phyloP scores from a whole-genome alignment of 2,113 vertebrate genomes.

The Carassius carassius region DNA sequence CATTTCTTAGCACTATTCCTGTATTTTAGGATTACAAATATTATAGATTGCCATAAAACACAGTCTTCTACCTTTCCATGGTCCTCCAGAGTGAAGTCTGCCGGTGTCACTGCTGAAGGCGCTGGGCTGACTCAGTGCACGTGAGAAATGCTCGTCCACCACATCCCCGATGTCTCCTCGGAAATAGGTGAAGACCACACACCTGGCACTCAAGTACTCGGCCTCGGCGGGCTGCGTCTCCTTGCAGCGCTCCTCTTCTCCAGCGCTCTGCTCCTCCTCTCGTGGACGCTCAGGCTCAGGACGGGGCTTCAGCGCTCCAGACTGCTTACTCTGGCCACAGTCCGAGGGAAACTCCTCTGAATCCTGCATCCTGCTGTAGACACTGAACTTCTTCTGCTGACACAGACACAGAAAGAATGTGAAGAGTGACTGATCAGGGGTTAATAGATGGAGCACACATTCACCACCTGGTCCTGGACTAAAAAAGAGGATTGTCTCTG shows the following conservation, averaged over 20 bases:
- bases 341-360: constrained; percentile 82
- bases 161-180: constrained; percentile 94
- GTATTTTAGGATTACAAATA: neutral
- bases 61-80: constrained; percentile 88
- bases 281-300: constrained; percentile 53
- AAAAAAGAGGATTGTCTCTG: constrained; percentile 36
- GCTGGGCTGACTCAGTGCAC: constrained; percentile 91
- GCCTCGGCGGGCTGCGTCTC: constrained; percentile 89
- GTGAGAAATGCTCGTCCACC: constrained; percentile 97
- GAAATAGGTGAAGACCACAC: constrained; percentile 98
- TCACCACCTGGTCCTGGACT: neutral
- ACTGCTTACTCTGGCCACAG: constrained; percentile 52
- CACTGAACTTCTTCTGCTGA: constrained; percentile 82
- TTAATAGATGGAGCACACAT: constrained; percentile 23
- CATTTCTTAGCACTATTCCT: neutral
- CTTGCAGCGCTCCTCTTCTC: constrained; percentile 76
- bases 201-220: constrained; percentile 96
- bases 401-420: neutral
- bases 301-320: constrained; percentile 54
- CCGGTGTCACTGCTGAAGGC: constrained; percentile 80
- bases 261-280: constrained; percentile 70
- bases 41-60: neutral
- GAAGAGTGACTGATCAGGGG: neutral
- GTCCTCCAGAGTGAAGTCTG: constrained; percentile 76
- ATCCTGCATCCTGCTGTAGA: constrained; percentile 94